Evolutionary conservation across 2,113 vertebrate species (phyloP).

Genomic region (Lamprologus sp.): DNA sequence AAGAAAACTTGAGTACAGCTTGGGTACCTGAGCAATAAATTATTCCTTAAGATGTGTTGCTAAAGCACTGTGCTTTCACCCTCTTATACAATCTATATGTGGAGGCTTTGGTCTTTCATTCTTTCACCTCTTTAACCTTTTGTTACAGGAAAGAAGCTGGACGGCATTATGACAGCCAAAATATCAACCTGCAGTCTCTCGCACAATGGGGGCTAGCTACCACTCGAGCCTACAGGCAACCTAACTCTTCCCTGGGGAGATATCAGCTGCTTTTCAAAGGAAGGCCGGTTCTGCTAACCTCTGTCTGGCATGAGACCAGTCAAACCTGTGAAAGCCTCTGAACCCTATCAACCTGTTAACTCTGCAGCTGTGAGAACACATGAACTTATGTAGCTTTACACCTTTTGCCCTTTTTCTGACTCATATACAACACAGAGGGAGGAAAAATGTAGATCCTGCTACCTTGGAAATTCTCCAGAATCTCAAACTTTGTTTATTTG

Average conservation of each 20-base stretch:
- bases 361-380: not conserved
- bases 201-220: not conserved
- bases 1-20: not conserved
- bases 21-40: not conserved
- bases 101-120: not conserved
- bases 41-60: not conserved
- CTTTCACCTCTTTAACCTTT: not conserved
- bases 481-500: not conserved
- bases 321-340: not conserved
- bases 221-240: constrained; percentile 24
- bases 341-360: not conserved
- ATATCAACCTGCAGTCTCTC: not conserved
- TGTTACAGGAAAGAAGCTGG: not conserved
- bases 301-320: not conserved
- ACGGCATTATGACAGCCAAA: not conserved
- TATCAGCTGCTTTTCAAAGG: constrained; percentile 46
- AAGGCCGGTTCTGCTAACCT: constrained; percentile 1
- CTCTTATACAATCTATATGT: not conserved
- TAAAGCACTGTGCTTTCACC: not conserved
- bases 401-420: not conserved
- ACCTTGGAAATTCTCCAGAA: not conserved
- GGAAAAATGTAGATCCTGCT: not conserved
- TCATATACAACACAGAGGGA: not conserved
- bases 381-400: not conserved
- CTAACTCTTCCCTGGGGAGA: constrained; percentile 26